These are phyloP conservation scores for Glyphotaelius pellucidus DNA, from an alignment of 2,888 invertebrate species.

Conservation along the genomic window DNA sequence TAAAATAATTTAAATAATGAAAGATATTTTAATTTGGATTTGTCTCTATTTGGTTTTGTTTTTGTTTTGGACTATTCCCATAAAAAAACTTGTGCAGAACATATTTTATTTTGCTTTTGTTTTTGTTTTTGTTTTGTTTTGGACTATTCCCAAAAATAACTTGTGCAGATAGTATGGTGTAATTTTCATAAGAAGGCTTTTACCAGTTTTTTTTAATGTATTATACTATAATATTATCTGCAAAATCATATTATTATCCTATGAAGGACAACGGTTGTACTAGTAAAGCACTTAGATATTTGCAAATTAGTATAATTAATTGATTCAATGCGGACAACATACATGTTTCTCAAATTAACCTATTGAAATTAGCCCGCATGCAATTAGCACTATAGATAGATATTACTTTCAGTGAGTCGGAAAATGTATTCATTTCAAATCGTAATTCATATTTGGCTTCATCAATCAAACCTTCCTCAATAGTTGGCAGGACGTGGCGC, in stretches of 20 bases:
- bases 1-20: too few relatives aligned
- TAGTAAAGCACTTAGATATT: not conserved
- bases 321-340: not conserved
- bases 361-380: not conserved
- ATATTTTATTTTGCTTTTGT: too few relatives aligned
- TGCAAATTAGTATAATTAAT: not conserved
- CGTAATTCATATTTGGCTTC: constrained; percentile 29
- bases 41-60: too few relatives aligned
- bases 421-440: constrained; percentile 33
- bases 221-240: too few relatives aligned
- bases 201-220: too few relatives aligned
- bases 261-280: not conserved
- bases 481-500: not conserved
- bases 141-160: too few relatives aligned
- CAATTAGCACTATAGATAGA: not conserved
- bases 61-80: too few relatives aligned
- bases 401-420: not conserved
- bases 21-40: too few relatives aligned
- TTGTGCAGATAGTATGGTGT: too few relatives aligned
- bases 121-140: too few relatives aligned
- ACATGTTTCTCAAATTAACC: not conserved
- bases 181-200: too few relatives aligned
- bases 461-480: constrained; percentile 42
- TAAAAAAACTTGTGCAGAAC: too few relatives aligned
- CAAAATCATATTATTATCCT: not conserved